phyloP scores from a whole-genome alignment of 2,113 vertebrate species.

The Silurus meridionalis region DNA sequence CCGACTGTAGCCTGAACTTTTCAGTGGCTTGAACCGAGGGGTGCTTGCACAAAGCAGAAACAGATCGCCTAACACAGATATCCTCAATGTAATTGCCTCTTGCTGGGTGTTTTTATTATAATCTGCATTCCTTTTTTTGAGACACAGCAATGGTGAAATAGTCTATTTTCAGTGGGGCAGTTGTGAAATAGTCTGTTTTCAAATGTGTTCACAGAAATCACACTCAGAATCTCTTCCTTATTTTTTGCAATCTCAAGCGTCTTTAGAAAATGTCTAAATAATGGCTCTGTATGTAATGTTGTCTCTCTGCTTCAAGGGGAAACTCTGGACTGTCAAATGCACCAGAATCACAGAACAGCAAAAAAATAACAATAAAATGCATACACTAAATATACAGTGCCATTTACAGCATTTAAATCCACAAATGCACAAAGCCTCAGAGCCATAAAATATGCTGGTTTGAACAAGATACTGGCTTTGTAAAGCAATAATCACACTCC shows the following conservation, averaged over 20 bases:
- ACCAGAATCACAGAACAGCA: neutral
- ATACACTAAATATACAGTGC: neutral
- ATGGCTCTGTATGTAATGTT: neutral
- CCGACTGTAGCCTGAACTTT: constrained; percentile 21
- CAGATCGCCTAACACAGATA: constrained; percentile 28
- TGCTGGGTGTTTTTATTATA: constrained; percentile 36
- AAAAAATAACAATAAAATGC: neutral
- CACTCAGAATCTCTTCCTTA: neutral
- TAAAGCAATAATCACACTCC: neutral
- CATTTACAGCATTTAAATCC: constrained; percentile 9
- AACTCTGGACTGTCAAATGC: neutral
- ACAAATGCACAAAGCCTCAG: constrained; percentile 18
- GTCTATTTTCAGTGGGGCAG: neutral
- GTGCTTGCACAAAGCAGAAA: constrained; percentile 28
- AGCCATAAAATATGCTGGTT: constrained; percentile 1
- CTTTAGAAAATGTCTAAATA: constrained; percentile 3
- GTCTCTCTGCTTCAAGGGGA: neutral
- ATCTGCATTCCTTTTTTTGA: constrained; percentile 3
- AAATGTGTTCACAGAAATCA: neutral
- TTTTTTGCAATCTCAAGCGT: neutral
- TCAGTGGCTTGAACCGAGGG: constrained; percentile 25
- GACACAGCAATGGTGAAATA: neutral
- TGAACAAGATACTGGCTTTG: neutral
- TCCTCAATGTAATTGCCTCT: constrained; percentile 28
- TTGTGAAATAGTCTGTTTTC: neutral